phyloP scores from a whole-genome alignment of 1,140 invertebrate species.

The Stenopsyche tienmushanensis region DNA sequence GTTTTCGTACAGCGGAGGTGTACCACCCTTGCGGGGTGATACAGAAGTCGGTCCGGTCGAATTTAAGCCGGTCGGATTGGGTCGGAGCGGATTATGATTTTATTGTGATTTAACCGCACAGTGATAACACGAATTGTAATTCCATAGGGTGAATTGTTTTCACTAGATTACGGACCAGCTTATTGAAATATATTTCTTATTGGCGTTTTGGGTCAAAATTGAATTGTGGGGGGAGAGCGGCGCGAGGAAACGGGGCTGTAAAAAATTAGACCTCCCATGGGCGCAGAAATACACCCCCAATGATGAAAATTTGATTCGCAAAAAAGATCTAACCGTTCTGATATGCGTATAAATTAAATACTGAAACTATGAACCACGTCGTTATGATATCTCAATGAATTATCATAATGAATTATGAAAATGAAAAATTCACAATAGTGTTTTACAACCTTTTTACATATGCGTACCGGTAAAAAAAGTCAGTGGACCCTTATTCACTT shows the following conservation, averaged over 20 bases:
- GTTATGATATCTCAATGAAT: no score
- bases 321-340: background rate
- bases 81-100: conserved; percentile 24
- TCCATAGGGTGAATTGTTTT: conserved; percentile 22
- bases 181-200: conserved; percentile 16
- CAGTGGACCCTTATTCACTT: no score
- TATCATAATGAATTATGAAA: no score
- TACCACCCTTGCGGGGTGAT: background rate
- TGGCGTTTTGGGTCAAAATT: background rate
- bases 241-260: background rate
- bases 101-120: conserved; percentile 26
- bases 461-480: no score
- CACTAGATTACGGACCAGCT: conserved; percentile 17
- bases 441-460: no score
- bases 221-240: background rate
- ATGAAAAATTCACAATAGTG: no score
- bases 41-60: background rate
- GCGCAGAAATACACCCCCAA: background rate
- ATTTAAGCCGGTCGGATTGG: background rate
- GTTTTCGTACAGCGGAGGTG: conserved; percentile 2
- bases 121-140: conserved; percentile 26
- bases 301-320: background rate
- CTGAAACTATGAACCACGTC: no score
- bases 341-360: no score
- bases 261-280: background rate